Evolutionary conservation across 2,888 invertebrate genomes (phyloP).

Genomic region (Lumbricus terrestris): DNA sequence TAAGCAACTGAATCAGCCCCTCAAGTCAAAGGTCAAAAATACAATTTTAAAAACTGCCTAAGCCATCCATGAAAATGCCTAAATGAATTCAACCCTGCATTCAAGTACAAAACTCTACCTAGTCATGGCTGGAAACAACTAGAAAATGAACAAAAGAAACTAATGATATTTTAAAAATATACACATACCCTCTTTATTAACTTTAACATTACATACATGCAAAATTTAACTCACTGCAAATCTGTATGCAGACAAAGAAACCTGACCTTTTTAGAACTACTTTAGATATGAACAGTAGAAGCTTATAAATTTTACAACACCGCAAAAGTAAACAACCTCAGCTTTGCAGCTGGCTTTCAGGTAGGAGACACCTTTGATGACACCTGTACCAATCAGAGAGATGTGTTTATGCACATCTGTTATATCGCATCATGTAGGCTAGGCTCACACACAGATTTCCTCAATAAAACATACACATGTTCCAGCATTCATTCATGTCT

Average conservation of each 20-base stretch:
- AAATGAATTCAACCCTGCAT: not conserved
- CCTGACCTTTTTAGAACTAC: not conserved
- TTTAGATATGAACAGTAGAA: not conserved
- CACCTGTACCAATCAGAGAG: too few relatives aligned
- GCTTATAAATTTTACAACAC: too few relatives aligned
- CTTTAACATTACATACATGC: not conserved
- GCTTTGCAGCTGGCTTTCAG: not conserved
- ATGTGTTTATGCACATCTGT: not conserved
- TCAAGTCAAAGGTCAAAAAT: not conserved
- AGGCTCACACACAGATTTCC: not conserved
- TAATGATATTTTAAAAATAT: not conserved
- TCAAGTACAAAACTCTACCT: not conserved
- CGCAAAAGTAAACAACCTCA: not conserved
- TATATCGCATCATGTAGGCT: not conserved
- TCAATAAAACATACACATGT: not conserved
- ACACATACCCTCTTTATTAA: not conserved
- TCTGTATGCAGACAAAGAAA: not conserved
- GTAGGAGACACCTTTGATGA: not conserved
- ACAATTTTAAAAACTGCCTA: not conserved
- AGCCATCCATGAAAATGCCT: not conserved
- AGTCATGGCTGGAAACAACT: conserved; percentile 3
- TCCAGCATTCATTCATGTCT: too few relatives aligned
- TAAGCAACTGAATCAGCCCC: not conserved
- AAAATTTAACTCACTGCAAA: not conserved
- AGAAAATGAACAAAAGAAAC: not conserved